phyloP scores from a whole-genome alignment of 2,113 vertebrate species.

The Andinoacara biseriatus region DNA sequence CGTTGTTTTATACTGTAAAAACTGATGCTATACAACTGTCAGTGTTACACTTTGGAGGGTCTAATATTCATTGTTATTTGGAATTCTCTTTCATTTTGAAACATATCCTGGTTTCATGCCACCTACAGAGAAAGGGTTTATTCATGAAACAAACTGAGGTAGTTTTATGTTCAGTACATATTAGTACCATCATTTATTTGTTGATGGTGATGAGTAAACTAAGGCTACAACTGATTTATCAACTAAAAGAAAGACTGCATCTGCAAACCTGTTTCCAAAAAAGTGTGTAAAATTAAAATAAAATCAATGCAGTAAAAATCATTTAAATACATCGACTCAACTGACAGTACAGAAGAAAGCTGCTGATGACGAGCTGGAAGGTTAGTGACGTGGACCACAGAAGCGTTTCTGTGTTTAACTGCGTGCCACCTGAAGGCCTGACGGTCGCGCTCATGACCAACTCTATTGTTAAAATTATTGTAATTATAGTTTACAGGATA shows the following conservation, averaged over 20 bases:
- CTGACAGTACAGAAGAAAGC: not conserved
- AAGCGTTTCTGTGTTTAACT: not conserved
- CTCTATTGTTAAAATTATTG: no score
- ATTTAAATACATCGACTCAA: not conserved
- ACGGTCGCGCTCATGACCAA: no score
- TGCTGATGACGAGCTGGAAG: no score
- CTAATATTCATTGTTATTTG: not conserved
- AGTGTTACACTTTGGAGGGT: not conserved
- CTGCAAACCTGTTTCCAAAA: not conserved
- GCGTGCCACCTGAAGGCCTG: not conserved
- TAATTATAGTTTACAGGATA: no score
- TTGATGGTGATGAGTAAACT: not conserved
- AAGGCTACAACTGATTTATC: slow-evolving; percentile 14
- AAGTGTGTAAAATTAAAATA: not conserved
- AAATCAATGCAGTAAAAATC: not conserved
- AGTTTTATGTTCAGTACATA: slow-evolving; percentile 28
- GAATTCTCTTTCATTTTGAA: not conserved
- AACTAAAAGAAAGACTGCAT: slow-evolving; percentile 14
- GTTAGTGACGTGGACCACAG: not conserved
- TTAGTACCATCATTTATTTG: not conserved
- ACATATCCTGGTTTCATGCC: not conserved
- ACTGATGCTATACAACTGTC: not conserved
- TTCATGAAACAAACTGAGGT: slow-evolving; percentile 57
- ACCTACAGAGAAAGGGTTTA: not conserved
- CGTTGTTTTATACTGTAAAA: not conserved